Conservation (phyloP, 2,888 invertebrate genomes). For the Herminia tarsipennalis region DNA sequence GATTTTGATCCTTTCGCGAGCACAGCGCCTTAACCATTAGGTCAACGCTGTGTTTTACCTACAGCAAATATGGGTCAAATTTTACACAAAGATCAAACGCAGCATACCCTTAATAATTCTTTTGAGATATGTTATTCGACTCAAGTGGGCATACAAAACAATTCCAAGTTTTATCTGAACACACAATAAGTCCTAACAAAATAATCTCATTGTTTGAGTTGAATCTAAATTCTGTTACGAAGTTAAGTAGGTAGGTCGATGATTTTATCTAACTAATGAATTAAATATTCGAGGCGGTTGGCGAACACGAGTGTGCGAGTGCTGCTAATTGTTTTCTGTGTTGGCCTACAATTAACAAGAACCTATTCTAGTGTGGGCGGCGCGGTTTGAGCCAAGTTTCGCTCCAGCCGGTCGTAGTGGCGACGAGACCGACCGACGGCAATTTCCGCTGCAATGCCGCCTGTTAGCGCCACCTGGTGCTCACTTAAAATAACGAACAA, state of each 20-base stretch:
- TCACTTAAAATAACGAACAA: conserved; percentile 59
- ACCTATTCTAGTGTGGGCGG: conserved; percentile 51
- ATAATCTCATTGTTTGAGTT: conserved; percentile 34
- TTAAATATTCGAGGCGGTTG: conserved; percentile 41
- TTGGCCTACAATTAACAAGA: conserved; percentile 65
- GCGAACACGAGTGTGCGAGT: conserved; percentile 55
- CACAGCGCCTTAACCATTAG: no score
- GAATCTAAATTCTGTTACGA: conserved; percentile 36
- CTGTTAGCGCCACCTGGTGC: conserved; percentile 70
- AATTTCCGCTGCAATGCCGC: conserved; percentile 69
- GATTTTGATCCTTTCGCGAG: no score
- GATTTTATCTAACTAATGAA: conserved; percentile 43
- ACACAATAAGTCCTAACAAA: conserved; percentile 24
- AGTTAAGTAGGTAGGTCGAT: conserved; percentile 25
- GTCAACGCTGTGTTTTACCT: no score
- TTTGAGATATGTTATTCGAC: not conserved
- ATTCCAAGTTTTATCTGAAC: conserved; percentile 17
- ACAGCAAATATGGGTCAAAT: no score
- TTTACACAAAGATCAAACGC: no score
- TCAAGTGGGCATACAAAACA: conserved; percentile 13
- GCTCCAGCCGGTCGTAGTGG: conserved; percentile 29
- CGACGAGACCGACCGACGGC: conserved; percentile 57
- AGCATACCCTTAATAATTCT: no score
- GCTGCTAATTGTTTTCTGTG: conserved; percentile 70
- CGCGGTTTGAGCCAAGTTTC: conserved; percentile 53